phyloP scores from a whole-genome alignment of 2,888 invertebrate species.

The Tenthredo notha region DNA sequence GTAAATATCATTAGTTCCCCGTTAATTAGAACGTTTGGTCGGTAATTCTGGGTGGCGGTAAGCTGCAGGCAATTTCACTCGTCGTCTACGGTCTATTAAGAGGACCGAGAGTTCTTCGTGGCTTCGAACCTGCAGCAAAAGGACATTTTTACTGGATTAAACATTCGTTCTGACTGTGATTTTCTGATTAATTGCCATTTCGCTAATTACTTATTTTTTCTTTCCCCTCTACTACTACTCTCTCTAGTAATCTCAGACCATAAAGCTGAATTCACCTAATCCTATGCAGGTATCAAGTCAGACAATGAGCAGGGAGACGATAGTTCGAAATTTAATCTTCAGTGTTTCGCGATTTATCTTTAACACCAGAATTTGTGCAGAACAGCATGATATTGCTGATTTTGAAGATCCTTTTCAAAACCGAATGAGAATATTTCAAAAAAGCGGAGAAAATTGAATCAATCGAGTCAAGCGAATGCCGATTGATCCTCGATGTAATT shows the following conservation, averaged over 20 bases:
- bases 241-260: not conserved
- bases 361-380: not conserved
- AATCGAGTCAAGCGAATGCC: not conserved
- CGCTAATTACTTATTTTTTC: not conserved
- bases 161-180: not conserved
- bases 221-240: too few relatives aligned
- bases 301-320: not conserved
- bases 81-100: constrained; percentile 37
- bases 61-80: constrained; percentile 26
- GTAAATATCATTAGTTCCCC: constrained; percentile 29
- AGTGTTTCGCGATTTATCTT: not conserved
- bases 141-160: not conserved
- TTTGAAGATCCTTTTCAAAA: not conserved
- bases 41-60: constrained; percentile 13
- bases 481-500: constrained; percentile 17
- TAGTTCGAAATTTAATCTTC: not conserved
- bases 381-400: not conserved
- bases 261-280: not conserved
- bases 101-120: constrained; percentile 9
- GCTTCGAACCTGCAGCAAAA: constrained; percentile 15
- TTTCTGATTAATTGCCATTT: not conserved
- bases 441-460: not conserved
- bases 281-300: not conserved
- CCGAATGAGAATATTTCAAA: not conserved
- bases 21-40: constrained; percentile 37